Conservation (phyloP, 2,888 invertebrate species). For the Noctua fimbriata region DNA sequence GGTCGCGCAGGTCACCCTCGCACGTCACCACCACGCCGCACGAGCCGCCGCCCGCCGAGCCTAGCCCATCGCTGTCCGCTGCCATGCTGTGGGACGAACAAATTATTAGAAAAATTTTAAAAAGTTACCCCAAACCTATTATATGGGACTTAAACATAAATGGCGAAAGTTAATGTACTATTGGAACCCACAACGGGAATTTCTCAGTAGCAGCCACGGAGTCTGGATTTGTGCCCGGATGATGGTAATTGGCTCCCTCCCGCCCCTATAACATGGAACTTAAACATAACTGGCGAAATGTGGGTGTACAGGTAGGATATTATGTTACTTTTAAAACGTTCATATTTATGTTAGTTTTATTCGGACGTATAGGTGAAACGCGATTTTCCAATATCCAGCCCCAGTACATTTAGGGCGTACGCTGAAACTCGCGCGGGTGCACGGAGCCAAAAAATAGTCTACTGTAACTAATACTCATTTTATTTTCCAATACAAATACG, state of each 20-base stretch:
- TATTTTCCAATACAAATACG: neutral
- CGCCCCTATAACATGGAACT: neutral
- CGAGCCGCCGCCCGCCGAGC: constrained; percentile 94
- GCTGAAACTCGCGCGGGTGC: neutral
- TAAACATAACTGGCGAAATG: neutral
- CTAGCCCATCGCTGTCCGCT: constrained; percentile 94
- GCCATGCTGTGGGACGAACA: constrained; percentile 91
- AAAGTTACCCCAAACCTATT: neutral
- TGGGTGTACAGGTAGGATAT: neutral
- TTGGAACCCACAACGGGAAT: too few species aligned
- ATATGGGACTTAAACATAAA: neutral
- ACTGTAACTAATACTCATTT: neutral
- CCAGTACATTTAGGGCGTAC: neutral
- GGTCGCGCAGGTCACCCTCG: constrained; percentile 97
- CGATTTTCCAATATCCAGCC: neutral
- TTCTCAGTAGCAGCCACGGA: too few species aligned
- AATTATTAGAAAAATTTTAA: neutral
- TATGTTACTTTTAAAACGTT: neutral
- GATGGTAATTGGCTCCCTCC: too few species aligned
- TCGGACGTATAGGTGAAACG: neutral
- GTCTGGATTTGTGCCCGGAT: too few species aligned
- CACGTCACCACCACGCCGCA: constrained; percentile 98
- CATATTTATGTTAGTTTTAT: neutral
- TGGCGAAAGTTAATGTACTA: neutral
- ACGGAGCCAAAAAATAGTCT: neutral